These are phyloP conservation scores for Macropis europaea DNA, from an alignment of 2,888 invertebrate species.

Conservation along the genomic window DNA sequence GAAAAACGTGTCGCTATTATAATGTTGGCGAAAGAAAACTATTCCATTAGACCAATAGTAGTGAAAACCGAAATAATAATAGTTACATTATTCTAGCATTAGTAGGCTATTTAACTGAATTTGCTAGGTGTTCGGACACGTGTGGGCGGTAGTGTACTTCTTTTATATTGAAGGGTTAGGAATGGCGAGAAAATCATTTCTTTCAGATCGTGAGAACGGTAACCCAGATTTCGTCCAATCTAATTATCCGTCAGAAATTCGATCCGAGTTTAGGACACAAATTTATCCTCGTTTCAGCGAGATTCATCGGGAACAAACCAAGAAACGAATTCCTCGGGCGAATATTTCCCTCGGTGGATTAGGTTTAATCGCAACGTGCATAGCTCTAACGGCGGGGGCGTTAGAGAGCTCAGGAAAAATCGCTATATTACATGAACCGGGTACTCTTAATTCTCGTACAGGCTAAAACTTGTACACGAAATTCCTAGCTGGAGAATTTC, in stretches of 20 bases:
- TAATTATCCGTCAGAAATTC: not conserved
- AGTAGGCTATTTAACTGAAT: no score
- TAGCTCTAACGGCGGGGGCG: not conserved
- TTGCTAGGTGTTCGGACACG: no score
- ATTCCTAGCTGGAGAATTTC: conserved; percentile 45
- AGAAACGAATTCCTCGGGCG: conserved; percentile 1
- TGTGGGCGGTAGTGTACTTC: no score
- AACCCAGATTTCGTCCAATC: not conserved
- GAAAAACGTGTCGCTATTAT: no score
- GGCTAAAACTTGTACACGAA: conserved; percentile 35
- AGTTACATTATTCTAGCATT: no score
- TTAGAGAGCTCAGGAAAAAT: conserved; percentile 11
- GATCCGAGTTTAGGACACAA: not conserved
- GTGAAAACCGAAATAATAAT: no score
- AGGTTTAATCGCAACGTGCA: conserved; percentile 16
- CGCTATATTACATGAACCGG: conserved; percentile 26
- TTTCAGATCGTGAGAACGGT: not conserved
- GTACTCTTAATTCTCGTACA: conserved; percentile 42
- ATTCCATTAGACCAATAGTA: no score
- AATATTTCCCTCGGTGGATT: conserved; percentile 21
- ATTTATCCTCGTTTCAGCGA: not conserved
- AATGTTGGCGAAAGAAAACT: no score
- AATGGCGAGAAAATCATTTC: not conserved
- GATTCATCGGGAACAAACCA: not conserved
- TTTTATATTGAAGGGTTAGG: no score